phyloP scores from a whole-genome alignment of 1,140 invertebrate species.

The Drosophila insularis region DNA sequence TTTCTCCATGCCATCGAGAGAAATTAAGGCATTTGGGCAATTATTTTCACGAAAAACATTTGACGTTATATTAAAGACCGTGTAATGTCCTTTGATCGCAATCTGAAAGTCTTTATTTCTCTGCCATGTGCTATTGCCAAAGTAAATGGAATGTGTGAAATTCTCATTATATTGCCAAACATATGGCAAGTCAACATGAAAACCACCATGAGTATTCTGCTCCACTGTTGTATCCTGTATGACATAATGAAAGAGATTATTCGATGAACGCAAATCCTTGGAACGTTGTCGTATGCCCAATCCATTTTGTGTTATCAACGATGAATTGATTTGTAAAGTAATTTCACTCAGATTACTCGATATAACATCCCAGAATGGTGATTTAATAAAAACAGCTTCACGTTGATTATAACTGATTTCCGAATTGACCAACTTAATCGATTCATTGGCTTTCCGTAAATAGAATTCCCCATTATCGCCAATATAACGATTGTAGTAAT shows the following conservation, averaged over 20 bases:
- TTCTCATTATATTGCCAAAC: slow-evolving; percentile 98
- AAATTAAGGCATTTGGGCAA: slow-evolving; percentile 92
- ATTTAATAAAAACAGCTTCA: slow-evolving; percentile 91
- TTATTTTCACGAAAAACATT: slow-evolving; percentile 94
- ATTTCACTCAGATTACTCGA: slow-evolving; percentile 92
- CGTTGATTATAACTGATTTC: slow-evolving; percentile 91
- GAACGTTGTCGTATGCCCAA: slow-evolving; percentile 93
- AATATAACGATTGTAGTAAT: slow-evolving; percentile 94
- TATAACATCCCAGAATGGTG: slow-evolving; percentile 92
- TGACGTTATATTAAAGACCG: slow-evolving; percentile 90
- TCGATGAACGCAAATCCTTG: slow-evolving; percentile 94
- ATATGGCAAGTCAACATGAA: slow-evolving; percentile 93
- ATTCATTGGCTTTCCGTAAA: slow-evolving; percentile 93
- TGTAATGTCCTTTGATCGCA: slow-evolving; percentile 95
- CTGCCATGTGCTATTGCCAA: slow-evolving; percentile 93
- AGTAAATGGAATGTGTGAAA: slow-evolving; percentile 93
- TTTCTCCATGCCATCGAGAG: slow-evolving; percentile 98
- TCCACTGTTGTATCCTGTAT: slow-evolving; percentile 94
- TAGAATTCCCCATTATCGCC: slow-evolving; percentile 93
- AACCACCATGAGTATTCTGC: slow-evolving; percentile 91
- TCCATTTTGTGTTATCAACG: slow-evolving; percentile 92
- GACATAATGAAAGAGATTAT: slow-evolving; percentile 97
- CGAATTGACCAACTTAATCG: slow-evolving; percentile 90
- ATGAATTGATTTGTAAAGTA: slow-evolving; percentile 92
- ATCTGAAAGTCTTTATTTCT: slow-evolving; percentile 94